Evolutionary conservation across 2,113 vertebrate genomes (phyloP), one percentile per base, ranked within the genome.

Genomic region (Beaufortia kweichowensis): DNA sequence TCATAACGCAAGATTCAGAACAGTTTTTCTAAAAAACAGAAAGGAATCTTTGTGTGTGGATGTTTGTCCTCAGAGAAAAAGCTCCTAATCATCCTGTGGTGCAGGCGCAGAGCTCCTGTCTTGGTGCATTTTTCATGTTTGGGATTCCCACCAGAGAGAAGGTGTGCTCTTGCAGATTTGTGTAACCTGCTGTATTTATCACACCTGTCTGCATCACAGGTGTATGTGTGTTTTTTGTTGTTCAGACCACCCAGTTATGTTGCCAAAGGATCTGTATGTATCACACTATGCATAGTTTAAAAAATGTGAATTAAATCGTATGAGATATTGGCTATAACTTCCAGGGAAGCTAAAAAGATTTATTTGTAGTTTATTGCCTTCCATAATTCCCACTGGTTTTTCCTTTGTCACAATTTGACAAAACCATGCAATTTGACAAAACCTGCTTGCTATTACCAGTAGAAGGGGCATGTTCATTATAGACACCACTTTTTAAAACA

Each of bases 51-150:
- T 66, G 39, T 66, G 26, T 33, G 24, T 70, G 31, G 35, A 19
- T 33, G 17, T 17, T 28, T 72, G n/a, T 67, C 81, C 74, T 64
- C 33, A 31, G 79, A 77, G 83, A 72, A 39, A 77, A 39, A 76
- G 59, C 71, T 85, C 82, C 84, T 85, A 84, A 87, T 88, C 84
- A 81, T 83, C 78, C 68, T 83, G 78, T 76, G 55, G 76, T 86
- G 62, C 48, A 80, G 82, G 83, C 85, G 86, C 82, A 83, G 79
- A 46, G 1, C 68, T 79, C 19, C 77, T 78, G 81, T 86, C 80
- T 79, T 46, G 78, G 76, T 83, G 85, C 84, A 85, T 87, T 88
- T 87, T 79, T 79, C 81, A 74, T 82, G 70, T 76, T 86, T 85
- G 80, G 76, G 72, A 69, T 56, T 62, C 35, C 31, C 50, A 69